These are phyloP conservation scores for human (Homo sapiens) DNA, from an alignment of 2,113 vertebrate genomes.

Conservation along the genomic window GRCh38 chr17:46950001-46950500, in stretches of 20 bases:
- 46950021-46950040: neutral
- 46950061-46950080: neutral
- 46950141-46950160: neutral
- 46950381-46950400: neutral
- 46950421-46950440: neutral
- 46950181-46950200: neutral
- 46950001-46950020: neutral
- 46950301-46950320: neutral
- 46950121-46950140: neutral
- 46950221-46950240: neutral
- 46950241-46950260: neutral
- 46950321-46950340: neutral
- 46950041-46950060: neutral
- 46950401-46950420: neutral
- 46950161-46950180: neutral
- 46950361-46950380: neutral
- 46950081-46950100: neutral
- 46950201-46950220: neutral
- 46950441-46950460: neutral
- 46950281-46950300: neutral
- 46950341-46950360: neutral
- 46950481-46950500: constrained; percentile 20
- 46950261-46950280: neutral
- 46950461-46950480: constrained; percentile 26
- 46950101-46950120: neutral